Evolutionary conservation across 1,140 invertebrate species (phyloP), one percentile per base, ranked within the genome.

Genomic region (Arctopsyche grandis): DNA sequence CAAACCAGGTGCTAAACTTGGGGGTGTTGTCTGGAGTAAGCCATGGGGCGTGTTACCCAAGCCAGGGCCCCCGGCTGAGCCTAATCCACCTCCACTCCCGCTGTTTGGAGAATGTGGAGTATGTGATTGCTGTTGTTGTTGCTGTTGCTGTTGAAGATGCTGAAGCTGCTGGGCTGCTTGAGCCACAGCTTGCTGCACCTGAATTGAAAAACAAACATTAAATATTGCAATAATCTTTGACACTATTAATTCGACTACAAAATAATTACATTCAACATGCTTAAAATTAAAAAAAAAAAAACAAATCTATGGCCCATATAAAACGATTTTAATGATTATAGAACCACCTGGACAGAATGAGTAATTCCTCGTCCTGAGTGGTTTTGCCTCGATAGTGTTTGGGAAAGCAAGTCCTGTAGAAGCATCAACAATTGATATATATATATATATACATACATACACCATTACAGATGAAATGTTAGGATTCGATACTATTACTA

Each of bases 121-220:
- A 88, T 81, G 78, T 89, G 83, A 77, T 89, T 88, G 85, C 77
- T 87, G 86, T 63, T 88, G 87, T 83, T 89, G 88, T 80, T 90
- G 91, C 77, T 94, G 94, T 73, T 93, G 91, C 84, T 95, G 94
- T 82, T 95, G 93, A 69, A 94, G 87, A 74, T 93, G 94, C 82
- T 95, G 93, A 46, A 95, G 89, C 80, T 95, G 94, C 85, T 96
- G 94, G 0, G 94, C 93, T 66, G 94, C 94, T 86, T 95, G 94
- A 7, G 93, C 93, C 78, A 95, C 91, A 0, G 93, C 93, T 84
- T 96, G 94, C 83, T 89, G 88, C 79, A 89, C 87, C 87, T 88
- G 84, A 71, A 52, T 29, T 66, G 1, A 66, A 66, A 66, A 4
- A 7, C 3, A 66, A 24, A 66, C 4, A 22, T 60, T 9, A 60